A percentile compares a stretch with the other conserved stretches of the same genome.
These are phyloP conservation scores for Helobdella robusta DNA, from an alignment of 2,888 invertebrate genomes.

Conservation along the genomic window DNA sequence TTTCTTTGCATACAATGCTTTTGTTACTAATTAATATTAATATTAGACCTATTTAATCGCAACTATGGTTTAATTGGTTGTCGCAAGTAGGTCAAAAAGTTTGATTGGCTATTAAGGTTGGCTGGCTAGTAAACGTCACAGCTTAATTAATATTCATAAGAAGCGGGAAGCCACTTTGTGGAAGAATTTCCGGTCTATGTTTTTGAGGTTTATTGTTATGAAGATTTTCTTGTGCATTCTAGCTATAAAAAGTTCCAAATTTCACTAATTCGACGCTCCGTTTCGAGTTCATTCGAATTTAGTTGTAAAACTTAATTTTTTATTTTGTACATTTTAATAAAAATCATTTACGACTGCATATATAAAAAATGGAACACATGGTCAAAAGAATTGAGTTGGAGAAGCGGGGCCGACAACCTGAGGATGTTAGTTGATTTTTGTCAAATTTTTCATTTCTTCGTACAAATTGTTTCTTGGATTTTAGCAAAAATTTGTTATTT, in stretches of 20 bases:
- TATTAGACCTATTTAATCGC: conserved; percentile 1
- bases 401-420: conserved; percentile 77
- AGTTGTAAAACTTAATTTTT: background rate
- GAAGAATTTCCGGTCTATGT: conserved; percentile 21
- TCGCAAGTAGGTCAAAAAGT: background rate
- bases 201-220: conserved; percentile 18
- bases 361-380: conserved; percentile 29
- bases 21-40: conserved; percentile 1
- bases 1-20: too few species aligned
- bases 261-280: background rate
- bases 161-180: conserved; percentile 24
- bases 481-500: too few species aligned
- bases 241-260: too few species aligned
- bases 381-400: conserved; percentile 71
- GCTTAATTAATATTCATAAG: conserved; percentile 22
- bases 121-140: conserved; percentile 12
- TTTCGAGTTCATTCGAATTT: background rate
- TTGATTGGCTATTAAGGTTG: background rate
- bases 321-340: background rate
- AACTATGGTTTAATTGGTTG: conserved; percentile 6
- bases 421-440: conserved; percentile 60
- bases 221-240: background rate
- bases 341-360: background rate
- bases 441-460: background rate
- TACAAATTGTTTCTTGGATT: too few species aligned